Percentiles rank a stretch among this genome's conserved stretches.
Evolutionary conservation across 2,113 vertebrate species (phyloP).

Genomic region (Takifugu flavidus): DNA sequence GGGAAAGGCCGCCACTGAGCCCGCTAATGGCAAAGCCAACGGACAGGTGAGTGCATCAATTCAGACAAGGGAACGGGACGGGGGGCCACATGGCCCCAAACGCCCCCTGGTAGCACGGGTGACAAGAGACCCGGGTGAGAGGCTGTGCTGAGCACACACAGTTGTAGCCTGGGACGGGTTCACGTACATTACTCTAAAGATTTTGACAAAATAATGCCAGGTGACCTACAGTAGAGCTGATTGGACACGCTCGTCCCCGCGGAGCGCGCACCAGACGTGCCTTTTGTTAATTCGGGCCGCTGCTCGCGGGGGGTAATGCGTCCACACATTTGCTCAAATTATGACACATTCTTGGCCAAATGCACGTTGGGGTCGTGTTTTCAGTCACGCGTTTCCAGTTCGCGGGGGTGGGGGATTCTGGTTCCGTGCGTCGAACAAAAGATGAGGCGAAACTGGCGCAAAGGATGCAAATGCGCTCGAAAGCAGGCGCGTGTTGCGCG

Average conservation of each 20-base stretch:
- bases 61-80: constrained; percentile 4
- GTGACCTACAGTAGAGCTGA: constrained; percentile 14
- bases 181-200: background rate
- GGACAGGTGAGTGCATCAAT: constrained; percentile 80
- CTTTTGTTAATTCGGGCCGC: constrained; percentile 43
- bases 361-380: constrained; percentile 10
- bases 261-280: constrained; percentile 22
- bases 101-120: constrained; percentile 52
- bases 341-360: background rate
- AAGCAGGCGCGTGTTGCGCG: constrained; percentile 58
- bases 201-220: background rate
- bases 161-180: no score
- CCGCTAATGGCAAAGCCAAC: constrained; percentile 82
- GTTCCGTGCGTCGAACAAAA: constrained; percentile 65
- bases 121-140: background rate
- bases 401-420: background rate
- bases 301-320: background rate
- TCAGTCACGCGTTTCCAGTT: constrained; percentile 38
- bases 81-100: constrained; percentile 60
- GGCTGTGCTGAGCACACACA: no score
- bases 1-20: constrained; percentile 67
- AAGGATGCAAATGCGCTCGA: constrained; percentile 65
- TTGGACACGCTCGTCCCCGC: constrained; percentile 14
- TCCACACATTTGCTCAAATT: fast-evolving
- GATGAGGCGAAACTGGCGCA: constrained; percentile 42